Percentiles rank a stretch among this genome's conserved stretches.
phyloP scores from a whole-genome alignment of 2,888 invertebrate species.

The Piscicola geometra region DNA sequence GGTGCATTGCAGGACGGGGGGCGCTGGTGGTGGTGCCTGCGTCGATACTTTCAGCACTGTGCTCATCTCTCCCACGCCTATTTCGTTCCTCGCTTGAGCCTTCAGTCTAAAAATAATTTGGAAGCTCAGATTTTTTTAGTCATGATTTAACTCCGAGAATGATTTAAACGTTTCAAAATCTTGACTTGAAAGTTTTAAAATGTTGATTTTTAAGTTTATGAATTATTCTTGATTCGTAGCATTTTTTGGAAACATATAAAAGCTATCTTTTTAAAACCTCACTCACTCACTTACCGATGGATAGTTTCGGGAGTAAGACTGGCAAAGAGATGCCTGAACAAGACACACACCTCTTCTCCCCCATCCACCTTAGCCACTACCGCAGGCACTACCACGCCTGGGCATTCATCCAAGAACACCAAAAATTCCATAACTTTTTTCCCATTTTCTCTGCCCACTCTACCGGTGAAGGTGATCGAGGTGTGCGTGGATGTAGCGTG shows the following conservation, averaged over 20 bases:
- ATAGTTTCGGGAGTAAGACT: slow-evolving; percentile 72
- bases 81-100: slow-evolving; percentile 77
- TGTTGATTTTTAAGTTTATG: too few relatives aligned
- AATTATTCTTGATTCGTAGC: too few relatives aligned
- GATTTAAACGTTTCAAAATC: too few relatives aligned
- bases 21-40: slow-evolving; percentile 72
- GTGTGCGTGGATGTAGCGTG: slow-evolving; percentile 64
- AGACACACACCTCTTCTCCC: background rate
- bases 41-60: slow-evolving; percentile 69
- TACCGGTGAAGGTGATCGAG: slow-evolving; percentile 65
- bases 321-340: slow-evolving; percentile 62
- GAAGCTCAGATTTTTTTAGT: too few relatives aligned
- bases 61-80: slow-evolving; percentile 74
- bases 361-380: background rate
- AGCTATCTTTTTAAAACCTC: too few relatives aligned
- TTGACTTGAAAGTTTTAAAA: too few relatives aligned
- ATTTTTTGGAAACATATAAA: too few relatives aligned
- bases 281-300: slow-evolving; percentile 65
- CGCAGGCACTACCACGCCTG: slow-evolving; percentile 38
- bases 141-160: too few relatives aligned
- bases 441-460: slow-evolving; percentile 70
- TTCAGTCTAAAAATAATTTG: too few relatives aligned
- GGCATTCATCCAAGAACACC: slow-evolving; percentile 63
- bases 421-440: slow-evolving; percentile 71
- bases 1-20: slow-evolving; percentile 71